These are phyloP conservation scores for Catocala fraxini DNA, from an alignment of 2,888 invertebrate species.

Conservation along the genomic window DNA sequence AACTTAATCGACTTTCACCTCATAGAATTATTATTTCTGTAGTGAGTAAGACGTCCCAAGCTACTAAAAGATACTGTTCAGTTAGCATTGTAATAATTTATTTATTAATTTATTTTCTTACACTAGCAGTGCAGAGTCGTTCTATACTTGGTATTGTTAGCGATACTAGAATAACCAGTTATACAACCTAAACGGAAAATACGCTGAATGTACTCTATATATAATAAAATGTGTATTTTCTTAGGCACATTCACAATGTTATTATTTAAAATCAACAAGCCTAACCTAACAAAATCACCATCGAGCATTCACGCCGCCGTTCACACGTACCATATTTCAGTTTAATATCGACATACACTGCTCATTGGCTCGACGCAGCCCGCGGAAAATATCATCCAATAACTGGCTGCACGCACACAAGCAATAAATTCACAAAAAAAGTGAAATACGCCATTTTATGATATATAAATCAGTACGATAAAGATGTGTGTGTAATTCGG, in stretches of 20 bases:
- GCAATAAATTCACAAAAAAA: constrained; percentile 44
- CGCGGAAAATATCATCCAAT: constrained; percentile 48
- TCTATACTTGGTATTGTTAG: too few species aligned
- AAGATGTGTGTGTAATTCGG: constrained; percentile 34
- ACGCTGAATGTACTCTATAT: too few species aligned
- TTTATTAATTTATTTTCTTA: too few species aligned
- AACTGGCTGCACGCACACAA: constrained; percentile 44
- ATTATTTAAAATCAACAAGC: constrained; percentile 3
- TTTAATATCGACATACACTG: constrained; percentile 43
- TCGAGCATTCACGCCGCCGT: too few species aligned
- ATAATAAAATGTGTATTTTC: background rate
- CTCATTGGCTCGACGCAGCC: constrained; percentile 41
- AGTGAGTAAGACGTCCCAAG: too few species aligned
- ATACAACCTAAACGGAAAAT: too few species aligned
- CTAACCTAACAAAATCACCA: background rate
- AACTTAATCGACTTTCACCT: too few species aligned
- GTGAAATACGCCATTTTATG: constrained; percentile 30
- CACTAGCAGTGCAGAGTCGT: too few species aligned
- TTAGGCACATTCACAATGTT: background rate
- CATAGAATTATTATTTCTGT: too few species aligned
- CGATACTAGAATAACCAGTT: too few species aligned
- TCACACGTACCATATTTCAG: constrained; percentile 38
- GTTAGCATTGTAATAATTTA: too few species aligned
- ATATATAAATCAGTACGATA: constrained; percentile 38
- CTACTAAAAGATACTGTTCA: too few species aligned